Evolutionary conservation across 1,140 invertebrate species (phyloP).

Genomic region (Sarcophaga bullata): DNA sequence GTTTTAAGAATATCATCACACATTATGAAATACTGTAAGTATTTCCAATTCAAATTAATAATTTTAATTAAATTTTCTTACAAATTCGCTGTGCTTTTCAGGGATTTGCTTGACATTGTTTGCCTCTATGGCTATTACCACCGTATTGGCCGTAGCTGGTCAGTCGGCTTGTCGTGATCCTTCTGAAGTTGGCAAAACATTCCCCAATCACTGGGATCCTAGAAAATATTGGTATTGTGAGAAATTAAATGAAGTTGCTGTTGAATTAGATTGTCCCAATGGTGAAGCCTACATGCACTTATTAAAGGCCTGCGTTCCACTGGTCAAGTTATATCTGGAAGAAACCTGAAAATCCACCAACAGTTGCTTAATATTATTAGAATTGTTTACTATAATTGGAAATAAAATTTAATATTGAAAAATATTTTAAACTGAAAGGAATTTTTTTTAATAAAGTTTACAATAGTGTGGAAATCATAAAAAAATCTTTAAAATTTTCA

Average conservation of each 20-base stretch:
- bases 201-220: conserved; percentile 58
- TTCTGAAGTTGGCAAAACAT: conserved; percentile 56
- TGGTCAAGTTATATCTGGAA: conserved; percentile 63
- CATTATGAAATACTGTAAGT: no score
- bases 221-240: conserved; percentile 63
- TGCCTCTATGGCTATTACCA: conserved; percentile 51
- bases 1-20: no score
- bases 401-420: no score
- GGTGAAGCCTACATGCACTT: conserved; percentile 61
- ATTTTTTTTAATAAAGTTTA: no score
- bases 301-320: conserved; percentile 60
- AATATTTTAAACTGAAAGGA: no score
- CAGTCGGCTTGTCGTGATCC: conserved; percentile 59
- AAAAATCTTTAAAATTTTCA: background rate
- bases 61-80: no score
- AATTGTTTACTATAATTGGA: no score
- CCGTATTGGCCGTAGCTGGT: conserved; percentile 51
- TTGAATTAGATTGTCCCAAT: conserved; percentile 56
- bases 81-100: background rate
- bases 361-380: conserved; percentile 51
- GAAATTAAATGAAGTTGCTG: conserved; percentile 49
- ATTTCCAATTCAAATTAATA: no score
- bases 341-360: conserved; percentile 58
- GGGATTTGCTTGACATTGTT: conserved; percentile 48
- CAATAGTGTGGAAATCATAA: background rate